Evolutionary conservation across 2,113 vertebrate genomes (phyloP).

Genomic region (Typhlomys cinereus): DNA sequence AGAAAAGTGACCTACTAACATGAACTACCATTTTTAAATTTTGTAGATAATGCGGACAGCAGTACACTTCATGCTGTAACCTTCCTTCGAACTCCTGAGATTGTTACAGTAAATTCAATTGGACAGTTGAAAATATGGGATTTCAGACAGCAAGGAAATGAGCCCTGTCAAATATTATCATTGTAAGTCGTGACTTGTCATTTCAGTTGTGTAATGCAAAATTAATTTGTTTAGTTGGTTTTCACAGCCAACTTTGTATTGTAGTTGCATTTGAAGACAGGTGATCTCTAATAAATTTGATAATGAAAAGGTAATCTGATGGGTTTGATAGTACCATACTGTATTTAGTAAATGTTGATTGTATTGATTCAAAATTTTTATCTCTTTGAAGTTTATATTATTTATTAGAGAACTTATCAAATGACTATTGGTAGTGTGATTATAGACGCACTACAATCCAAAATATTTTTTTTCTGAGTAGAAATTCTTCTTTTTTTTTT

Average conservation of each 20-base stretch:
- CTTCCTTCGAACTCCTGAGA: slow-evolving; percentile 94
- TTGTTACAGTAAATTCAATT: slow-evolving; percentile 97
- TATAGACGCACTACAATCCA: neutral
- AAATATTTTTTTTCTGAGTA: slow-evolving; percentile 13
- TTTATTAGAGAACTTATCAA: slow-evolving; percentile 31
- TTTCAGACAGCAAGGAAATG: slow-evolving; percentile 93
- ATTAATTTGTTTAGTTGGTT: neutral
- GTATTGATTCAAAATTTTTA: slow-evolving; percentile 24
- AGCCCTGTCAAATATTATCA: slow-evolving; percentile 95
- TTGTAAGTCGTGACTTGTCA: slow-evolving; percentile 86
- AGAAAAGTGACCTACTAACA: neutral
- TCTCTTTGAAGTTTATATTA: slow-evolving; percentile 34
- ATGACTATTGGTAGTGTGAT: neutral
- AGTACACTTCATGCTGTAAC: slow-evolving; percentile 97
- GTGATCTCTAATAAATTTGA: neutral
- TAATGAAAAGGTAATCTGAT: slow-evolving; percentile 3
- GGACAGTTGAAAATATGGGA: slow-evolving; percentile 99
- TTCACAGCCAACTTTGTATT: slow-evolving; percentile 25
- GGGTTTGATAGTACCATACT: neutral
- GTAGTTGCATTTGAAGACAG: slow-evolving; percentile 26
- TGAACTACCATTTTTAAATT: neutral
- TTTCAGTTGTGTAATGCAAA: neutral
- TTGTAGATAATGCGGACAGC: slow-evolving; percentile 96
- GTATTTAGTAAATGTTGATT: slow-evolving; percentile 40
- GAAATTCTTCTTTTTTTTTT: neutral